A percentile compares a stretch with the other conserved stretches of the same genome.
Conservation (phyloP, 2,113 vertebrate species). For the Laterallus jamaicensis region DNA sequence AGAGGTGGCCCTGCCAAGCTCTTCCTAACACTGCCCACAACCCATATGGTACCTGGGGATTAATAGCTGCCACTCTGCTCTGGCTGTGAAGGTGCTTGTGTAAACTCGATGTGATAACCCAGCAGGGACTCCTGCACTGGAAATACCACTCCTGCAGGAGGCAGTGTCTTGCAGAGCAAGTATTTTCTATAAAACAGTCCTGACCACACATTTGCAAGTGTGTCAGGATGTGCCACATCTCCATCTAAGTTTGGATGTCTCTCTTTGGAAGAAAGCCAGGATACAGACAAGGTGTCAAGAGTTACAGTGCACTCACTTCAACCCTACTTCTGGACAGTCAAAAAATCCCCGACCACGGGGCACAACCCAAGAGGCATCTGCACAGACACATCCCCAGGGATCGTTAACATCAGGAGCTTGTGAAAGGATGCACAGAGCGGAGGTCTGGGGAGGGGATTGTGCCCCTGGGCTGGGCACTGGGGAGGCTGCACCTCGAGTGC, state of each 20-base stretch:
- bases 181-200: background rate
- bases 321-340: fast-evolving
- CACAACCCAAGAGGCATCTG: fast-evolving
- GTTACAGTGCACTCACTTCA: background rate
- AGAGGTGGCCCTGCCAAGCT: background rate
- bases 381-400: background rate
- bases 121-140: background rate
- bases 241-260: background rate
- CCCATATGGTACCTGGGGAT: fast-evolving
- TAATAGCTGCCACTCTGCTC: background rate
- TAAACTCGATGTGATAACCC: background rate
- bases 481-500: too few species aligned
- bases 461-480: too few species aligned
- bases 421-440: background rate
- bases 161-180: background rate
- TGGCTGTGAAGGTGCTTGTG: background rate
- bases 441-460: too few species aligned
- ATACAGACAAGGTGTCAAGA: background rate
- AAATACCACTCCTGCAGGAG: background rate
- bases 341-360: background rate
- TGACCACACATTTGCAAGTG: background rate
- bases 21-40: background rate
- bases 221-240: background rate
- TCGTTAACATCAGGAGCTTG: background rate
- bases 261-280: background rate